Evolutionary conservation across 2,888 invertebrate species (phyloP), one percentile per base, ranked within the genome.

Genomic region (Euspilapteryx auroguttella): DNA sequence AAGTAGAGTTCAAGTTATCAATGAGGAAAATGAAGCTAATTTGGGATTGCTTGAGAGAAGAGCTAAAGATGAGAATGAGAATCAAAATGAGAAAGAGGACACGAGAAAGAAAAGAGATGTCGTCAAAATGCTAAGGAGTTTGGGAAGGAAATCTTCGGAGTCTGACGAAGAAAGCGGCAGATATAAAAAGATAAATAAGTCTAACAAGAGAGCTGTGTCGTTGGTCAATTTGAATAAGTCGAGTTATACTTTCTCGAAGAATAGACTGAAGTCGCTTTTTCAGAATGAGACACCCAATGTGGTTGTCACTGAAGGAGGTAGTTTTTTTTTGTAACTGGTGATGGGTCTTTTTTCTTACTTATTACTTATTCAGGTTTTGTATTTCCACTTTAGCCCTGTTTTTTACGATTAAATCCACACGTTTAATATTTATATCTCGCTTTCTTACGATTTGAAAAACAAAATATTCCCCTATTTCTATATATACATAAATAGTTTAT

Each of bases 231-330:
- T 62, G 35, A 64, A 59, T 45, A 69, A 63, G 38, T 39, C 61
- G n/a, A 57, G 56, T 32, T 59, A 61, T 40, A 51, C 49, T 26
- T 37, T 59, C 9, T 66, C 61, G 24, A 75, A 61, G 36, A 63
- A 52, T 45, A 54, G 61, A 40, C 45, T 77, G 15, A 53, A 56
- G 31, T 68, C 75, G 4, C 56, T 76, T 33, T 77, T 77, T 42
- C 75, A 69, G 47, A 66, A 59, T 15, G 65, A 71, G 45, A 49
- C 65, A 25, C 73, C 75, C 34, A 71, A 73, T 39, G 71, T 77
- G 31, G 63, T 75, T 38, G 66, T 75, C 25, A 73, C 77, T 33
- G 73, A 76, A 73, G 77, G 76, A 77, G 77, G 77, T 77, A 77
- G 55, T 45, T 49, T 23, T 31, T 37, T 32, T 24, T 12, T 13